Conservation (phyloP, 2,797 vertebrate genomes). For the Cirrhinus molitorella region DNA sequence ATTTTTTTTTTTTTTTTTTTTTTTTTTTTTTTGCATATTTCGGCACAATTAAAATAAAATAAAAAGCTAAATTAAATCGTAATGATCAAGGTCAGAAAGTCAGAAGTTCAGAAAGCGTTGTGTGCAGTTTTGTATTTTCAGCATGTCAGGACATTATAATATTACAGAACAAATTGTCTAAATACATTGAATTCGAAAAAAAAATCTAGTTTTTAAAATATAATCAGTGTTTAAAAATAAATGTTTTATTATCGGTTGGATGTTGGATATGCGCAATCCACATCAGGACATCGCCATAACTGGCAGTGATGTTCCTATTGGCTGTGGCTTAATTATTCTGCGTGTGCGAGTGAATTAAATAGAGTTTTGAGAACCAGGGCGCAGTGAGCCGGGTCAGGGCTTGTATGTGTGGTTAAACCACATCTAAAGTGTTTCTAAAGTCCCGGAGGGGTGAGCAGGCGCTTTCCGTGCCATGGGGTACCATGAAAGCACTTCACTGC, state of each 20-base stretch:
- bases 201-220: background rate
- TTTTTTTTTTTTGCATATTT: background rate
- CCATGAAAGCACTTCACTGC: constrained; percentile 65
- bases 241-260: background rate
- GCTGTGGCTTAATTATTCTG: constrained; percentile 3
- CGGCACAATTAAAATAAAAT: background rate
- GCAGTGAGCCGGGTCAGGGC: constrained; percentile 43
- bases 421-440: constrained; percentile 67
- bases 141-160: background rate
- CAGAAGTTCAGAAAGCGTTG: background rate
- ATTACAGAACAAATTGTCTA: background rate
- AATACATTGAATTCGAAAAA: background rate
- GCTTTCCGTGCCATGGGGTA: constrained; percentile 63
- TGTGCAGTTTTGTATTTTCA: background rate
- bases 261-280: background rate
- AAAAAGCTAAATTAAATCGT: background rate
- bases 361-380: constrained; percentile 32
- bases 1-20: too few species aligned
- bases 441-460: constrained; percentile 54
- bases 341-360: constrained; percentile 10
- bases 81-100: background rate
- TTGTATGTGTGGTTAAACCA: constrained; percentile 65
- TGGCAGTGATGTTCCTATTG: constrained; percentile 12
- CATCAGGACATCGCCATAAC: constrained; percentile 7
- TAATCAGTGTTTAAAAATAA: background rate